Percentiles rank a stretch among this genome's conserved stretches.
These are phyloP conservation scores for Lordiphosa collinella DNA, from an alignment of 1,140 invertebrate species.

Conservation along the genomic window DNA sequence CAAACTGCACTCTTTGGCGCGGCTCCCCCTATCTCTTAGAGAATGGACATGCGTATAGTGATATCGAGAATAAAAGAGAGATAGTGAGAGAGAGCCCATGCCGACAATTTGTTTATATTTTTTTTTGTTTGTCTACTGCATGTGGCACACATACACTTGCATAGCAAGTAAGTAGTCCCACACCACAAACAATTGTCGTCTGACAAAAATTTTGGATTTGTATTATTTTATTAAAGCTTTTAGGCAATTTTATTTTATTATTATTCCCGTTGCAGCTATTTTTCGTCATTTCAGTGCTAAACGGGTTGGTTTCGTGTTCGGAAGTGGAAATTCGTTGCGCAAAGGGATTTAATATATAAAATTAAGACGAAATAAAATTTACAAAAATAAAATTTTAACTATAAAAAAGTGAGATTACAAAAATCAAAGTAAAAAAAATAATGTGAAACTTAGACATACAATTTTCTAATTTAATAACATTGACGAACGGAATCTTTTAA, in stretches of 20 bases:
- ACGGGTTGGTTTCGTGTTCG: constrained; percentile 38
- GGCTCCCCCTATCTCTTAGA: not conserved
- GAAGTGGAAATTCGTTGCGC: constrained; percentile 9
- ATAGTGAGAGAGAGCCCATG: not conserved
- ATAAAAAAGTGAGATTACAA: too few species aligned
- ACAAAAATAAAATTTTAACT: too few species aligned
- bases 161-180: not conserved
- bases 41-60: constrained; percentile 28
- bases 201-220: constrained; percentile 19
- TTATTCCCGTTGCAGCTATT: constrained; percentile 3
- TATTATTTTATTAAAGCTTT: constrained; percentile 63
- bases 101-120: not conserved
- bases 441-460: too few species aligned
- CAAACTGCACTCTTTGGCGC: constrained; percentile 16
- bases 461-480: too few species aligned
- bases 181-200: constrained; percentile 8
- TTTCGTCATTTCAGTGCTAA: constrained; percentile 31
- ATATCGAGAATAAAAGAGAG: not conserved
- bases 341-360: too few species aligned
- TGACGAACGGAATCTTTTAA: too few species aligned
- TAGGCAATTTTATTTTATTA: constrained; percentile 4
- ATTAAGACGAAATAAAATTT: too few species aligned
- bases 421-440: too few species aligned
- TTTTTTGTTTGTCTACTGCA: constrained; percentile 6
- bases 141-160: constrained; percentile 9